Evolutionary conservation across 2,888 invertebrate species (phyloP).

Genomic region (Aethes cnicana): DNA sequence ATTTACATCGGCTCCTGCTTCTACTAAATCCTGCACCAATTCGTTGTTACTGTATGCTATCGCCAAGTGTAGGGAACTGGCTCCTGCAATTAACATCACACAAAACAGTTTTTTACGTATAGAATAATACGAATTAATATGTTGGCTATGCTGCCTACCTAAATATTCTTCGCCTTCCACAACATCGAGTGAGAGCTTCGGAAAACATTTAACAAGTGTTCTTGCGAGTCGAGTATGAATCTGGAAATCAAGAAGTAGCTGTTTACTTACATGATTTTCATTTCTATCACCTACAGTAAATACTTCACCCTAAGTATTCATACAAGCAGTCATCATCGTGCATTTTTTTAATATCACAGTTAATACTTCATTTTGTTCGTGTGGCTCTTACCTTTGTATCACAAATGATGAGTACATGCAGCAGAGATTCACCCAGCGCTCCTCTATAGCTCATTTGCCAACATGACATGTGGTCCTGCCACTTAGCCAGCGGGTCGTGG

Average conservation of each 20-base stretch:
- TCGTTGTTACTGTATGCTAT: conserved; percentile 98
- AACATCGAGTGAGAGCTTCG: conserved; percentile 94
- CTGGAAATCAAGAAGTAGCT: conserved; percentile 47
- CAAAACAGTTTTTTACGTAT: too few relatives aligned
- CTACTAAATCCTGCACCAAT: conserved; percentile 94
- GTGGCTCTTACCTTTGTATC: conserved; percentile 87
- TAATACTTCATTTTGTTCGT: background rate
- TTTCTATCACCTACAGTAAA: too few relatives aligned
- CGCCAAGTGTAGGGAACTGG: conserved; percentile 96
- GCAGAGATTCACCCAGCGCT: conserved; percentile 95
- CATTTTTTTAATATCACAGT: background rate
- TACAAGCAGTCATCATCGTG: too few relatives aligned
- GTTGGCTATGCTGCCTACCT: conserved; percentile 78
- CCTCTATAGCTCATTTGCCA: conserved; percentile 99
- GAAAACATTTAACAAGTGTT: conserved; percentile 94
- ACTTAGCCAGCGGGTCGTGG: conserved; percentile 93
- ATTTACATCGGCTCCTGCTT: conserved; percentile 94
- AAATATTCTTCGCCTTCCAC: conserved; percentile 99
- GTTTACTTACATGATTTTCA: too few relatives aligned
- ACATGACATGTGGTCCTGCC: conserved; percentile 95
- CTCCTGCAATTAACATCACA: conserved; percentile 82
- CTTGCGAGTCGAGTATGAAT: conserved; percentile 91
- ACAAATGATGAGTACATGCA: conserved; percentile 97
- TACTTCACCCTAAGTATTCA: too few relatives aligned
- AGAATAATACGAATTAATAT: too few relatives aligned